Evolutionary conservation across 2,888 invertebrate species (phyloP).

Genomic region (Spodoptera exigua): DNA sequence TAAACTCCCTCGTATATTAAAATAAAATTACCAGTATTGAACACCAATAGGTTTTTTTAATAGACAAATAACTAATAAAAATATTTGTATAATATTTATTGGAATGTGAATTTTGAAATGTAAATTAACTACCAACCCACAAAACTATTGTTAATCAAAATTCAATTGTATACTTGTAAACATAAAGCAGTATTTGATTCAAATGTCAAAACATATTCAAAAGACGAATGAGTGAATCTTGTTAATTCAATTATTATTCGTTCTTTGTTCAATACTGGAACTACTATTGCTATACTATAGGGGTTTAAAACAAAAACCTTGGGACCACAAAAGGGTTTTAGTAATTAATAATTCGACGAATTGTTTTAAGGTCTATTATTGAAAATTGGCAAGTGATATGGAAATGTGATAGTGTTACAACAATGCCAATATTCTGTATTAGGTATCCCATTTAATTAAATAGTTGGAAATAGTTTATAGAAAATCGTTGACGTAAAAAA

Average conservation of each 20-base stretch:
- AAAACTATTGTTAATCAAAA: constrained; percentile 3
- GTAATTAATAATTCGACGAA: neutral
- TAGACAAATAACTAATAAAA: too few relatives aligned
- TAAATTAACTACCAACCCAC: neutral
- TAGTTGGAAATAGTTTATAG: constrained; percentile 13
- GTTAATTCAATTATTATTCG: constrained; percentile 1
- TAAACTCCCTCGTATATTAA: too few relatives aligned
- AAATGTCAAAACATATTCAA: too few relatives aligned
- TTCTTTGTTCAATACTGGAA: constrained; percentile 15
- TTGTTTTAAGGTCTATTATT: neutral
- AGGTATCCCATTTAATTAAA: constrained; percentile 6
- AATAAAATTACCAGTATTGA: too few relatives aligned
- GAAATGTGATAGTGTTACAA: constrained; percentile 11
- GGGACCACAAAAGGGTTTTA: neutral
- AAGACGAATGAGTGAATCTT: neutral
- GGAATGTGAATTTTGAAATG: too few relatives aligned
- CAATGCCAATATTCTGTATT: neutral
- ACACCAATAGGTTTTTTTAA: too few relatives aligned
- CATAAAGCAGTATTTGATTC: neutral
- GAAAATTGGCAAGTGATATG: constrained; percentile 15
- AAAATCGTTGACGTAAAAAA: constrained; percentile 9
- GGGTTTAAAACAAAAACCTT: neutral
- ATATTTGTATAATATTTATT: too few relatives aligned
- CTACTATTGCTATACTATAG: too few relatives aligned
- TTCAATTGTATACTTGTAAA: neutral